Evolutionary conservation across 2,888 invertebrate genomes (phyloP).

Genomic region (Drosophila tanythrix): DNA sequence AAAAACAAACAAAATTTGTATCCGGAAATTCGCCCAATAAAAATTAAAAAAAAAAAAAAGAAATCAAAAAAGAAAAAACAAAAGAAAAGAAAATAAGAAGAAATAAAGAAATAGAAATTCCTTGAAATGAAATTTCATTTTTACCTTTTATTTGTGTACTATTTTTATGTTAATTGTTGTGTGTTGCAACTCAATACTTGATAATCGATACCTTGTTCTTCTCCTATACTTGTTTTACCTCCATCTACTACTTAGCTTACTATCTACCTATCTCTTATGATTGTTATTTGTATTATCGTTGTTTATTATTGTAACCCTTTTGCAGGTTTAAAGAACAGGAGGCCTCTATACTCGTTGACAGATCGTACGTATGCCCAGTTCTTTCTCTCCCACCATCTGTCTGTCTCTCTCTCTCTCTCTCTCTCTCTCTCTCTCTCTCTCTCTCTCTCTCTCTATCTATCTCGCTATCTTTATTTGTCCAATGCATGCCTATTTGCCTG

Average conservation of each 20-base stretch:
- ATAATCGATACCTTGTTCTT: conserved; percentile 31
- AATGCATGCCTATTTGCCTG: conserved; percentile 11
- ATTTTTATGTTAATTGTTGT: conserved; percentile 11
- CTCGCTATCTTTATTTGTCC: conserved; percentile 5
- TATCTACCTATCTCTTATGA: conserved; percentile 47
- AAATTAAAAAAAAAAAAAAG: not conserved
- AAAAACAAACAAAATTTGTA: not conserved
- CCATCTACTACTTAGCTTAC: conserved; percentile 26
- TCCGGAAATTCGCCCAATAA: not conserved
- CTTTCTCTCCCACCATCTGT: conserved; percentile 40
- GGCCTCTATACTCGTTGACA: conserved; percentile 85
- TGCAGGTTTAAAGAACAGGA: conserved; percentile 85
- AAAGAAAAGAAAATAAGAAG: not conserved
- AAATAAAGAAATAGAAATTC: not conserved
- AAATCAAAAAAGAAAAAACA: not conserved
- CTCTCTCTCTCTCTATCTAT: not conserved
- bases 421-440: conserved; percentile 15
- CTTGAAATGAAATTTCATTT: not conserved
- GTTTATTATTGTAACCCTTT: conserved; percentile 83
- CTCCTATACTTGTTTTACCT: conserved; percentile 32
- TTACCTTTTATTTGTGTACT: conserved; percentile 8
- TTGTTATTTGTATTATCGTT: conserved; percentile 75
- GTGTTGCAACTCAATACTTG: conserved; percentile 15
- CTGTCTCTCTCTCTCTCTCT: conserved; percentile 21
- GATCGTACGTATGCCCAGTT: conserved; percentile 85